Evolutionary conservation across 2,113 vertebrate genomes (phyloP), one percentile per base, ranked within the genome.

Genomic region (Bujurquina vittata): DNA sequence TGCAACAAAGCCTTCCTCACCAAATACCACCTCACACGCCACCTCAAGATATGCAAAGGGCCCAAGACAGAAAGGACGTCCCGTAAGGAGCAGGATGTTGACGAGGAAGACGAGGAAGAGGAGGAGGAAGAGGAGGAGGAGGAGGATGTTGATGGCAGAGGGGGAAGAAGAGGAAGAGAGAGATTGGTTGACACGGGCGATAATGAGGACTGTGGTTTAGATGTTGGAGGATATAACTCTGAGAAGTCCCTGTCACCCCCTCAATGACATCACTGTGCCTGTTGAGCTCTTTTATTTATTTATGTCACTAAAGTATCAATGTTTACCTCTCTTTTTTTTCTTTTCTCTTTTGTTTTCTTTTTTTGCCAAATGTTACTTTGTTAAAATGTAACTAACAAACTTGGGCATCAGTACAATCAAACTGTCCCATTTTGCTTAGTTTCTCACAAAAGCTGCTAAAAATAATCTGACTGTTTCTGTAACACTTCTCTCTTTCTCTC

Each of bases 11-110:
- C 97, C 83, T 99, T 99, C 78, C 96, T 99, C 87, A 99, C 98
- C 84, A 99, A 99, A 86, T 99, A 99, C 59, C 98, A 99, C 93
- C 97, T 99, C 86, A 99, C 98, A 3, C 96, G 98, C 11, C 98
- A 99, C 94, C 96, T 99, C 80, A 99, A 99, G 93, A 99, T 98
- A 90, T 99, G 98, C 94, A 99, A 98, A 94, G 97, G 97, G 8
- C 97, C 97, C 26, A 97, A 96, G 75, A 94, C 89, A 1, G 95
- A 95, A 22, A 94, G 95, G 6, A 93, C 92, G 0, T 95, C 96
- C 5, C 96, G 95, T 1, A 97, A 97, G 46, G 96, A 97, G 12
- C 96, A 94, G 4, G 97, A 96, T 0, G 95, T 95, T 0, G 97
- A 97, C 0, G 94, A 96, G 1, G 95, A 95, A 0, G 97, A 97